Conservation (phyloP, 2,888 invertebrate genomes). For the Osmoderma eremita region DNA sequence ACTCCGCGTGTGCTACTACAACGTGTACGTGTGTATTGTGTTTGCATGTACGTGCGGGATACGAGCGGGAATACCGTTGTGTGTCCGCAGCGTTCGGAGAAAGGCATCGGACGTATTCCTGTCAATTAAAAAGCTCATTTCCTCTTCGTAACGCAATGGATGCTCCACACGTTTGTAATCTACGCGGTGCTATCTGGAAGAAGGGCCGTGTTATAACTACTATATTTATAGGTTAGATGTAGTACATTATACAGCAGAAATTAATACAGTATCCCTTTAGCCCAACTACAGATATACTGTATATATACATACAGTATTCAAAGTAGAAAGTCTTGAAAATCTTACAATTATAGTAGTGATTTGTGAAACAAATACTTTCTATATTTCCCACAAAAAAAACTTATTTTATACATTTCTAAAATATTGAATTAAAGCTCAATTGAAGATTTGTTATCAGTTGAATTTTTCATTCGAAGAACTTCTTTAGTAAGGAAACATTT, state of each 20-base stretch:
- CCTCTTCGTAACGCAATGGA: slow-evolving; percentile 21
- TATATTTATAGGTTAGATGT: too few relatives aligned
- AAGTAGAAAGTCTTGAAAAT: too few relatives aligned
- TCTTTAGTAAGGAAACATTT: too few relatives aligned
- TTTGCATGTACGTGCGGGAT: slow-evolving; percentile 8
- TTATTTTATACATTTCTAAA: too few relatives aligned
- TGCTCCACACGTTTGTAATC: background rate
- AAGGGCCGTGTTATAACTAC: background rate
- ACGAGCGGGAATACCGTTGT: background rate
- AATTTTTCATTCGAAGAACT: too few relatives aligned
- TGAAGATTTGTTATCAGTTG: too few relatives aligned
- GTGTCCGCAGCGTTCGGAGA: slow-evolving; percentile 7
- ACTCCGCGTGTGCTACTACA: background rate
- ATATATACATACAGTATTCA: too few relatives aligned
- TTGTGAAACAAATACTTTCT: too few relatives aligned
- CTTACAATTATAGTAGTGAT: too few relatives aligned
- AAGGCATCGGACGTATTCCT: slow-evolving; percentile 28
- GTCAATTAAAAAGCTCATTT: slow-evolving; percentile 45
- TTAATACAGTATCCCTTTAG: too few relatives aligned
- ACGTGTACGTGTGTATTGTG: slow-evolving; percentile 7
- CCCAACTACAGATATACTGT: background rate
- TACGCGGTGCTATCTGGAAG: background rate
- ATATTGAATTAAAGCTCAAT: too few relatives aligned
- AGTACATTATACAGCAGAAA: background rate
- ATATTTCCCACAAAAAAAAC: too few relatives aligned